Evolutionary conservation across 2,113 vertebrate genomes (phyloP).

Genomic region (Sprattus sprattus): DNA sequence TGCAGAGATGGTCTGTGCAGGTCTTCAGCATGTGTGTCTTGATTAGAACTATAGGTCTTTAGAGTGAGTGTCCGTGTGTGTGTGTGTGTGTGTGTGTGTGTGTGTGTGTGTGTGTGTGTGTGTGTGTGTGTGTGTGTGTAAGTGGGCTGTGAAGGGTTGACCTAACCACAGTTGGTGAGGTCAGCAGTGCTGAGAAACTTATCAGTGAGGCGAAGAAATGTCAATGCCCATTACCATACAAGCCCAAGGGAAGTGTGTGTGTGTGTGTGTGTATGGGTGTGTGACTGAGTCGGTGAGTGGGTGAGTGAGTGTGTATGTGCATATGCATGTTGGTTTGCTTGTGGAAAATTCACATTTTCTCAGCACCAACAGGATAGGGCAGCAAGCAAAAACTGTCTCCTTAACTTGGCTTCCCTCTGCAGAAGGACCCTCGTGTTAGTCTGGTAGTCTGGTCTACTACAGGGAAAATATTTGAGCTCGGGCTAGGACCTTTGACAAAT

Average conservation of each 20-base stretch:
- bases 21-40: too few relatives aligned
- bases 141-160: background rate
- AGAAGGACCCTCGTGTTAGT: too few relatives aligned
- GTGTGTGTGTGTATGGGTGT: too few relatives aligned
- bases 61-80: background rate
- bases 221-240: conserved; percentile 28
- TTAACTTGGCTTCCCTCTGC: too few relatives aligned
- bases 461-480: too few relatives aligned
- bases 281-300: too few relatives aligned
- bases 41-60: too few relatives aligned
- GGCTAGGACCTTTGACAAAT: too few relatives aligned
- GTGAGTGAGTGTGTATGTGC: background rate
- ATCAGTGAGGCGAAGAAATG: conserved; percentile 29
- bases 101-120: background rate
- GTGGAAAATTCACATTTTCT: too few relatives aligned
- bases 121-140: conserved; percentile 13
- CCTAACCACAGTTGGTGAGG: background rate
- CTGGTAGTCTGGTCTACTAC: too few relatives aligned
- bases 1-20: background rate
- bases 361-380: too few relatives aligned
- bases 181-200: conserved; percentile 19
- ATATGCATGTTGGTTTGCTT: background rate
- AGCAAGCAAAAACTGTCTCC: too few relatives aligned
- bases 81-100: background rate
- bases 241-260: background rate